Evolutionary conservation across 2,888 invertebrate genomes (phyloP), one percentile per base, ranked within the genome.

Genomic region (Ptychoptera albimana): DNA sequence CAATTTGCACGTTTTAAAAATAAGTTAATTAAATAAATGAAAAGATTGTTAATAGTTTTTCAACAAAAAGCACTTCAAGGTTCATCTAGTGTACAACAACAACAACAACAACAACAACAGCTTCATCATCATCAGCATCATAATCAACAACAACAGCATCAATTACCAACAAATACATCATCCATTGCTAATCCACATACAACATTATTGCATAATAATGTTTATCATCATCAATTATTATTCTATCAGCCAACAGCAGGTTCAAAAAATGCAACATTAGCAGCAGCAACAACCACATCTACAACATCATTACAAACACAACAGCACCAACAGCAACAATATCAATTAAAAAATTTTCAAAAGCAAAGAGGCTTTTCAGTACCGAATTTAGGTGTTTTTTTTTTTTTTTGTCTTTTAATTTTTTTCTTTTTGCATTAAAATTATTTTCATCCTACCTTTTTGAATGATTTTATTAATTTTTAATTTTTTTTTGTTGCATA

Each of bases 311-410:
- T 48, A 45, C 46, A 46, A 49, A 41, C 47, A 42, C 48, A 49
- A 36, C 45, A 46, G 16, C 44, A 42, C 56, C 70, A 70, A 69
- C 74, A 71, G 68, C 76, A 60, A 32, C 38, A 16, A 30, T 40
- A 40, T 40, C 40, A 32, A 36, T 48, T 47, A 43, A 46, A 48
- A 44, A 45, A 48, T 46, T 50, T 49, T 41, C 47, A 50, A 49
- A 49, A 48, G 40, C 50, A 50, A 45, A 75, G 78, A 69, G 86
- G 87, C 68, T 82, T 79, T 60, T 89, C 89, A 59, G 88, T 89
- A 63, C 91, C 91, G 59, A 87, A 88, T 72, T 71, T 92, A 88
- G 89, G 89, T 89, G 66, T 64, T 60, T 58, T 63, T 45, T 49
- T 40, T 45, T 39, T 40, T 29, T 23, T 45, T 43, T 40, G 43